These are phyloP conservation scores for Bos javanicus DNA, from an alignment of 2,113 vertebrate species.

Conservation along the genomic window DNA sequence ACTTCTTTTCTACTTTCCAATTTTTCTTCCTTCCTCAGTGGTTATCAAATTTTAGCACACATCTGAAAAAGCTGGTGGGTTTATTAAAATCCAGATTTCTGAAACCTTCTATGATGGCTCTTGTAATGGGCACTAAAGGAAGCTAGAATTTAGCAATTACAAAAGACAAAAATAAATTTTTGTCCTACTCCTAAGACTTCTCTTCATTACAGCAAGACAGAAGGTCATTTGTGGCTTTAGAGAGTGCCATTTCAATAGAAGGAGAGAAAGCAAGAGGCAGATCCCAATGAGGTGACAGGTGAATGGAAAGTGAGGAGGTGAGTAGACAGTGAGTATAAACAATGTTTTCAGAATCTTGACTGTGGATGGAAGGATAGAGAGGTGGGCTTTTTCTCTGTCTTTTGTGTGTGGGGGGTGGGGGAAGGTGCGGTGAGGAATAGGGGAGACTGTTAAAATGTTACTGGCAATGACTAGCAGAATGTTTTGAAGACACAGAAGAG, in stretches of 20 bases:
- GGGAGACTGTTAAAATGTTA: not conserved
- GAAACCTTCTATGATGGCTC: not conserved
- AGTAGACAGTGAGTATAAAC: not conserved
- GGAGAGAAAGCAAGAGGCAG: not conserved
- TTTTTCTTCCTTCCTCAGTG: not conserved
- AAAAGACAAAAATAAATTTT: not conserved
- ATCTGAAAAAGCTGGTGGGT: not conserved
- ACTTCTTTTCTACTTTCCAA: not conserved
- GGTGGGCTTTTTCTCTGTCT: not conserved
- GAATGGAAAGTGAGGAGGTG: not conserved
- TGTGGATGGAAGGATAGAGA: rapidly evolving
- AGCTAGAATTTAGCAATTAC: not conserved
- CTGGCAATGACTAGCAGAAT: not conserved
- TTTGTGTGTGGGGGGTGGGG: not conserved
- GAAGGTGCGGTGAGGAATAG: rapidly evolving
- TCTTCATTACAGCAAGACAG: not conserved
- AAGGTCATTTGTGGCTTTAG: not conserved
- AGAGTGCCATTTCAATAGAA: not conserved
- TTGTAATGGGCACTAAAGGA: not conserved
- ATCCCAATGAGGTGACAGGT: not conserved
- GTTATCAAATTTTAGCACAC: not conserved
- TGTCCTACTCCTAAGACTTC: not conserved
- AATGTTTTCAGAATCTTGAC: not conserved
- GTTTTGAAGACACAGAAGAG: not conserved
- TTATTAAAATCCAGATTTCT: not conserved